These are phyloP conservation scores for Cosmia pyralina DNA, from an alignment of 2,888 invertebrate species.

Conservation along the genomic window DNA sequence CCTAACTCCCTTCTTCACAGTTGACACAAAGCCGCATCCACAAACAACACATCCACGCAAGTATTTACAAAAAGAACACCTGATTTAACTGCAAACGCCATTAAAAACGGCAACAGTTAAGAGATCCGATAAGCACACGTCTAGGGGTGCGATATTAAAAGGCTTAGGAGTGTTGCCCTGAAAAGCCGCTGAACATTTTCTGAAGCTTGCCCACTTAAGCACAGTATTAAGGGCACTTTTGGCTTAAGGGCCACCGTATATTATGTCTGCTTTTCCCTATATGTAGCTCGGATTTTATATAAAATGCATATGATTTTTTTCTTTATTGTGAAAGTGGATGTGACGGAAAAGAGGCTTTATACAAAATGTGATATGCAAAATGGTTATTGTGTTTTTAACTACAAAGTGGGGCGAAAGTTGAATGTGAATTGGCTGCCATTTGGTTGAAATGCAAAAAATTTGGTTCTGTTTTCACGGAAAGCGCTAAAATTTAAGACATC, in stretches of 20 bases:
- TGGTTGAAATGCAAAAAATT: too few relatives aligned
- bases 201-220: constrained; percentile 88
- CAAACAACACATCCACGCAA: background rate
- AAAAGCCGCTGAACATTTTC: constrained; percentile 88
- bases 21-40: constrained; percentile 10
- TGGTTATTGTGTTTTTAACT: background rate
- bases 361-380: background rate
- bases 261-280: constrained; percentile 81
- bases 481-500: too few relatives aligned
- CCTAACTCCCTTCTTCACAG: background rate
- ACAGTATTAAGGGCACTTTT: constrained; percentile 89
- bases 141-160: constrained; percentile 88
- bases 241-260: constrained; percentile 85
- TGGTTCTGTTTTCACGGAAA: too few relatives aligned
- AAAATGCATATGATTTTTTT: constrained; percentile 42
- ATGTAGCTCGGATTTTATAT: constrained; percentile 69
- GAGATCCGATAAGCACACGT: constrained; percentile 78
- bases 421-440: too few relatives aligned
- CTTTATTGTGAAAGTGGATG: constrained; percentile 10
- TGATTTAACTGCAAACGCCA: constrained; percentile 74
- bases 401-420: too few relatives aligned
- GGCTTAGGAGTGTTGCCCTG: constrained; percentile 89
- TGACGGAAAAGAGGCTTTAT: background rate
- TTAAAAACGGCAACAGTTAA: constrained; percentile 82
- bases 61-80: constrained; percentile 54